Evolutionary conservation across 2,888 invertebrate species (phyloP).

Genomic region (Corbicula japonica): DNA sequence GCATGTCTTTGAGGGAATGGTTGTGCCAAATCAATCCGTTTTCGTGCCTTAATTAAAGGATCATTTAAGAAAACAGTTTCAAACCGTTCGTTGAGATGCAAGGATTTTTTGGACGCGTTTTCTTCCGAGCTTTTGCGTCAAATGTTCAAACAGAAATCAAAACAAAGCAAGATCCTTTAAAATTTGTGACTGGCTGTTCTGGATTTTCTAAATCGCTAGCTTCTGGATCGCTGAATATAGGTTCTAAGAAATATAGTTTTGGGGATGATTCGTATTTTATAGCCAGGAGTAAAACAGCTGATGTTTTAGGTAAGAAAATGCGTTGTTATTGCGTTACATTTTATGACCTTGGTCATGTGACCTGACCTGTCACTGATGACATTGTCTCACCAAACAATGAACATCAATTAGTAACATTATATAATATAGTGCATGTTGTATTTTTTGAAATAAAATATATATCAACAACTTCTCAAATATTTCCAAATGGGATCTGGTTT

Average conservation of each 20-base stretch:
- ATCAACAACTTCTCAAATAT: no score
- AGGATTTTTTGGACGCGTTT: constrained; percentile 35
- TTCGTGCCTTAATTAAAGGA: constrained; percentile 4
- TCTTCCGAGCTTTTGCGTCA: constrained; percentile 59
- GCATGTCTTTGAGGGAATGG: constrained; percentile 36
- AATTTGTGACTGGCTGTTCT: constrained; percentile 92
- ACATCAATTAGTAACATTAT: no score
- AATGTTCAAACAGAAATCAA: constrained; percentile 61
- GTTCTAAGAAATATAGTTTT: constrained; percentile 91
- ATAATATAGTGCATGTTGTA: no score
- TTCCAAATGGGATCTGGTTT: no score
- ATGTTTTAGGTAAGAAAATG: constrained; percentile 94
- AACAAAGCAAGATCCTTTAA: constrained; percentile 82
- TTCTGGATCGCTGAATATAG: constrained; percentile 81
- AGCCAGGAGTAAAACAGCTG: constrained; percentile 92
- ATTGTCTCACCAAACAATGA: no score
- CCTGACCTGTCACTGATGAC: no score
- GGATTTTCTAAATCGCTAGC: constrained; percentile 94
- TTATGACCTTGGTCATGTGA: constrained; percentile 51
- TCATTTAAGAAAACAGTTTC: neutral
- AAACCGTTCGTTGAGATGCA: constrained; percentile 16
- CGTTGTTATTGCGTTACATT: constrained; percentile 45
- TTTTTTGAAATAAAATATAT: no score
- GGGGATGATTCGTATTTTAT: constrained; percentile 99
- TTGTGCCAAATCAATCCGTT: constrained; percentile 13